Conservation (phyloP, 1,140 invertebrate species). For the Aphidius ervi region DNA sequence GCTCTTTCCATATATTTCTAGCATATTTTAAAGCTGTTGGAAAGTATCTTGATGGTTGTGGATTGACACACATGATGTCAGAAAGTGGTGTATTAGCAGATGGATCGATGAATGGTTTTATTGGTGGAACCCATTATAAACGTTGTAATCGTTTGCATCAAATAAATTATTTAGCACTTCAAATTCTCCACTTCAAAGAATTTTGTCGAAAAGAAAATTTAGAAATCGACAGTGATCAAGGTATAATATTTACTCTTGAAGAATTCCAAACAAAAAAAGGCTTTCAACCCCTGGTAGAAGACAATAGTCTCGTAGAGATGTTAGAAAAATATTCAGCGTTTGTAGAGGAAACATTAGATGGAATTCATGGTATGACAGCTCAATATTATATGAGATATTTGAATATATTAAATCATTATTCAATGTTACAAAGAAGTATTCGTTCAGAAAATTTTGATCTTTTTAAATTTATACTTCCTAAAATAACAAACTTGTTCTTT, state of each 20-base stretch:
- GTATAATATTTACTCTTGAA: no score
- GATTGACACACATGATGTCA: background rate
- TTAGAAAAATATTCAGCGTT: conserved; percentile 27
- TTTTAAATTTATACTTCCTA: no score
- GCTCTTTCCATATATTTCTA: conserved; percentile 6
- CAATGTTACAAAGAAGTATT: no score
- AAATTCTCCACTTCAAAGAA: background rate
- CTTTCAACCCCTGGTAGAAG: no score
- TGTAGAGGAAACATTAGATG: conserved; percentile 26
- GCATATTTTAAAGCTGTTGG: conserved; percentile 7
- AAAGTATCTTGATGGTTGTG: conserved; percentile 10
- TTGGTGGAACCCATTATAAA: conserved; percentile 6
- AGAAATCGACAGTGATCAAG: no score
- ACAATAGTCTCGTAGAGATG: conserved; percentile 10
- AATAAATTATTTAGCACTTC: background rate
- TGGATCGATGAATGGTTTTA: conserved; percentile 5
- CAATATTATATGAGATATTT: conserved; percentile 32
- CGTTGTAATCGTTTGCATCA: conserved; percentile 11
- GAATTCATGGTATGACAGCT: conserved; percentile 33
- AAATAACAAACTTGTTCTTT: no score
- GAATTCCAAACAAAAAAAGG: no score
- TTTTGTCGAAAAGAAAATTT: no score
- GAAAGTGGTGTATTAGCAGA: conserved; percentile 5
- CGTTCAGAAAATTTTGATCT: no score
- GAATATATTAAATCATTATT: conserved; percentile 26